phyloP scores from a whole-genome alignment of 35 echinoderm and acorn worm genomes.

The Apostichopus japonicus region DNA sequence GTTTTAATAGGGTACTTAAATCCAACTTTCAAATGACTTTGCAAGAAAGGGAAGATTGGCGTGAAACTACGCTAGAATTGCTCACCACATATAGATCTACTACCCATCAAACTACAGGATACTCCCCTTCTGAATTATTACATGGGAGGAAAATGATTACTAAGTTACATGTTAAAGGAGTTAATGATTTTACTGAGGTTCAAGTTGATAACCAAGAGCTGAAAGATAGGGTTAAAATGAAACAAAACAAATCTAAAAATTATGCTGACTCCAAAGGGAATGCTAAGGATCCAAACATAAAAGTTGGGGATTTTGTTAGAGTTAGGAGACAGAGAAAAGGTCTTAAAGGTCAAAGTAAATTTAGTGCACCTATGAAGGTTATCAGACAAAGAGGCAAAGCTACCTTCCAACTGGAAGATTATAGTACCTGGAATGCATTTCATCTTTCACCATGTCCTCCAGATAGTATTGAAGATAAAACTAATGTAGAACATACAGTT shows the following conservation, averaged over 20 bases:
- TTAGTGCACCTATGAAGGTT: constrained; percentile 45
- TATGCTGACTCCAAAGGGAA: constrained; percentile 32
- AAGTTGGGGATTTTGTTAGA: constrained; percentile 39
- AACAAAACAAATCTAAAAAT: constrained; percentile 28
- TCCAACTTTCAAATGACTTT: constrained; percentile 43
- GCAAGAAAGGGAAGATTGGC: constrained; percentile 53
- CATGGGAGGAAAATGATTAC: constrained; percentile 52
- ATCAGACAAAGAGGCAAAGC: constrained; percentile 18
- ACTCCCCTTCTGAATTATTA: constrained; percentile 66
- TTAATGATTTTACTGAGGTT: not conserved
- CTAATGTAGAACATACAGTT: not conserved
- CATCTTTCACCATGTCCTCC: not conserved
- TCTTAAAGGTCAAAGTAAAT: constrained; percentile 33
- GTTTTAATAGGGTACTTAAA: constrained; percentile 63
- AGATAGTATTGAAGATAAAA: not conserved
- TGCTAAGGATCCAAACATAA: constrained; percentile 18
- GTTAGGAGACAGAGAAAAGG: constrained; percentile 19
- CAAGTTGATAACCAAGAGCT: constrained; percentile 3
- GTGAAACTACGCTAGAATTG: constrained; percentile 48
- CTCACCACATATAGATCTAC: constrained; percentile 64
- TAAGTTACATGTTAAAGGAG: constrained; percentile 35
- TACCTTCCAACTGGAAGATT: constrained; percentile 42
- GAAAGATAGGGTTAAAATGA: constrained; percentile 2
- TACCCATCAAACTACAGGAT: constrained; percentile 69
- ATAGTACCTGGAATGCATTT: constrained; percentile 41